Evolutionary conservation across 2,888 invertebrate species (phyloP).

Genomic region (Drosophila mayaguana): DNA sequence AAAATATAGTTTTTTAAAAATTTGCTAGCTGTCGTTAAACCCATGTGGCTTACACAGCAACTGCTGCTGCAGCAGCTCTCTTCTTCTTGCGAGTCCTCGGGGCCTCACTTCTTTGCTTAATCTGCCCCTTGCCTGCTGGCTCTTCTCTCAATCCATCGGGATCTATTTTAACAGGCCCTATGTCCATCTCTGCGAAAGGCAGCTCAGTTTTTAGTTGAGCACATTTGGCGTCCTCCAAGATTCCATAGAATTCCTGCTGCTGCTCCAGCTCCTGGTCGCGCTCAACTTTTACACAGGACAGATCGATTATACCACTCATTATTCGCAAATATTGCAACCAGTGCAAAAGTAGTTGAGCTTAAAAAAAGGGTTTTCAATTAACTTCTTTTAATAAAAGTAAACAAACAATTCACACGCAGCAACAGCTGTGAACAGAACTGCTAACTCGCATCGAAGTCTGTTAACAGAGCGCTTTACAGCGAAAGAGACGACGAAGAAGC

Average conservation of each 20-base stretch:
- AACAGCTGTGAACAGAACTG: conserved; percentile 28
- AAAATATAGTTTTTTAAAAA: background rate
- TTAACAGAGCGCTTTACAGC: background rate
- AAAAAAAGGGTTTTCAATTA: background rate
- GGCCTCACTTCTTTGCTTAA: background rate
- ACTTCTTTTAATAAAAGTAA: background rate
- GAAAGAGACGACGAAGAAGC: background rate
- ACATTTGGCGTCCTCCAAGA: background rate
- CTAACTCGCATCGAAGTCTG: background rate
- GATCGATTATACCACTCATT: conserved; percentile 20
- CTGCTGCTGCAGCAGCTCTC: background rate
- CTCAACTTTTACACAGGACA: conserved; percentile 22
- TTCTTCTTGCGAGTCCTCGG: background rate
- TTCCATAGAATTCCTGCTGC: background rate
- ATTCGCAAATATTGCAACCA: background rate
- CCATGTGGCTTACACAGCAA: conserved; percentile 2
- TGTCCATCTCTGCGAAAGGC: conserved; percentile 11
- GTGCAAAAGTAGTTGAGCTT: background rate
- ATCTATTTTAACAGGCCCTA: conserved; percentile 42
- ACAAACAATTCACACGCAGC: conserved; percentile 7
- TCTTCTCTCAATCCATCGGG: background rate
- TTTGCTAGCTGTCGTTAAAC: background rate
- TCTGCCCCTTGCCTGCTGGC: background rate
- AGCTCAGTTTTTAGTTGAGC: conserved; percentile 1
- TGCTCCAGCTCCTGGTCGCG: conserved; percentile 2